Percentiles rank a stretch among this genome's conserved stretches.
phyloP scores from a whole-genome alignment of 2,888 invertebrate genomes.

The Sialis fuliginosa region DNA sequence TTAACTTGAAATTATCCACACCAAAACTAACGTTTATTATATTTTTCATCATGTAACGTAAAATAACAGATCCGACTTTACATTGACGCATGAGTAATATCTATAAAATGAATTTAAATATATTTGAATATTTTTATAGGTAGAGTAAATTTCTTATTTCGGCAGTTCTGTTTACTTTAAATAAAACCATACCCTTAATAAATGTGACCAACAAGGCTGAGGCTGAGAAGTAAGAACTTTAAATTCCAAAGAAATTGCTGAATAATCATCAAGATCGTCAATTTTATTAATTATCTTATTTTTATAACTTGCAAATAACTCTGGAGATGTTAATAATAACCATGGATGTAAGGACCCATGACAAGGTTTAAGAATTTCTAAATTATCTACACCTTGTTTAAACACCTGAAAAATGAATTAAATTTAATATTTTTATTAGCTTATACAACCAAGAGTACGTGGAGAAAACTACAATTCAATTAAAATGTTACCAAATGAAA shows the following conservation, averaged over 20 bases:
- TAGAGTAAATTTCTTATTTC: not conserved
- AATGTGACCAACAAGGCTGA: conserved; percentile 57
- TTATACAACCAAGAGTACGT: too few species aligned
- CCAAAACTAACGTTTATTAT: conserved; percentile 23
- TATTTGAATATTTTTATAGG: too few species aligned
- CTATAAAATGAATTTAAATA: conserved; percentile 22
- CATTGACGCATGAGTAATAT: conserved; percentile 55
- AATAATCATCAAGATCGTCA: conserved; percentile 34
- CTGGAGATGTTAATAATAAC: conserved; percentile 49
- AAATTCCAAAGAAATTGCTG: conserved; percentile 49
- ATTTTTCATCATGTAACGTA: conserved; percentile 33
- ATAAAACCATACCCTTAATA: conserved; percentile 41
- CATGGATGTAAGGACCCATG: conserved; percentile 42
- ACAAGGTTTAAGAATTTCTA: conserved; percentile 35
- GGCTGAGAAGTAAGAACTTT: conserved; percentile 57
- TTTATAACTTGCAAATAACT: conserved; percentile 32
- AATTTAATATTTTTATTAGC: not conserved
- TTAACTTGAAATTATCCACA: conserved; percentile 17
- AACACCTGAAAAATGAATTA: conserved; percentile 24
- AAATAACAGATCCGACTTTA: conserved; percentile 37
- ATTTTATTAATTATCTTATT: conserved; percentile 24
- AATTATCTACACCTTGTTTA: conserved; percentile 34
- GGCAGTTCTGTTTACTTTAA: not conserved
- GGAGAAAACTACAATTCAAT: too few species aligned
- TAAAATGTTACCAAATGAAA: too few species aligned